phyloP scores from a whole-genome alignment of 2,888 invertebrate species.

The Microplitis deprimator region DNA sequence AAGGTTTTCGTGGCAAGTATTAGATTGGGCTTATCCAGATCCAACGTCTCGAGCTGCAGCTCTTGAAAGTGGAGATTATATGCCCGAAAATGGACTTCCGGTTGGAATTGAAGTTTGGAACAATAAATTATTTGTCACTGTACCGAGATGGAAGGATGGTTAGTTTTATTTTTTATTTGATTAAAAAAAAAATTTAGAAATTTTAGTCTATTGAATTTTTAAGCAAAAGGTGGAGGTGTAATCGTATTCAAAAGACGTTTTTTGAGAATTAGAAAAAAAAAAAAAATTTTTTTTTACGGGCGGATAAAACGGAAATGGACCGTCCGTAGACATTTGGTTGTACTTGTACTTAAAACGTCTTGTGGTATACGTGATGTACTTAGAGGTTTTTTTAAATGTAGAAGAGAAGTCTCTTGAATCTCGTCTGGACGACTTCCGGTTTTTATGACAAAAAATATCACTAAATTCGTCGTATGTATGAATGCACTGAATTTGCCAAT shows the following conservation, averaged over 20 bases:
- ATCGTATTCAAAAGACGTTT: not conserved
- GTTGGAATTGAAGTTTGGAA: slow-evolving; percentile 87
- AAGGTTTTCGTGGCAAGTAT: slow-evolving; percentile 81
- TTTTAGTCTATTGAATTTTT: not conserved
- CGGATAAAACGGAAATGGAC: slow-evolving; percentile 40
- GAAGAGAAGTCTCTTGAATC: slow-evolving; percentile 49
- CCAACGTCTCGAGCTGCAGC: slow-evolving; percentile 77
- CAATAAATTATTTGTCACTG: slow-evolving; percentile 86
- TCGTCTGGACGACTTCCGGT: slow-evolving; percentile 67
- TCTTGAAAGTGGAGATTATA: slow-evolving; percentile 77
- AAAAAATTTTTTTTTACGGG: not conserved
- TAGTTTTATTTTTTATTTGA: slow-evolving; percentile 59
- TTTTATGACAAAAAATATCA: slow-evolving; percentile 46
- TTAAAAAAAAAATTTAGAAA: slow-evolving; percentile 4
- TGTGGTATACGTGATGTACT: slow-evolving; percentile 4
- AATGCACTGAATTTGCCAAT: slow-evolving; percentile 27
- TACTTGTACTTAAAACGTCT: slow-evolving; percentile 1
- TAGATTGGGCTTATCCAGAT: slow-evolving; percentile 85
- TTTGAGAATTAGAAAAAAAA: slow-evolving; percentile 1
- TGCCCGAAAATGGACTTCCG: slow-evolving; percentile 85
- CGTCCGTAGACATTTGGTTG: slow-evolving; percentile 7
- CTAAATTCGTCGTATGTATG: slow-evolving; percentile 30
- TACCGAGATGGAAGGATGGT: slow-evolving; percentile 88
- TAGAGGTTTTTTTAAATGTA: slow-evolving; percentile 20
- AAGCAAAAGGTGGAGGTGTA: not conserved